A percentile compares a stretch with the other conserved stretches of the same genome.
These are phyloP conservation scores for Yponomeuta evonymella DNA, from an alignment of 2,888 invertebrate species.

Conservation along the genomic window DNA sequence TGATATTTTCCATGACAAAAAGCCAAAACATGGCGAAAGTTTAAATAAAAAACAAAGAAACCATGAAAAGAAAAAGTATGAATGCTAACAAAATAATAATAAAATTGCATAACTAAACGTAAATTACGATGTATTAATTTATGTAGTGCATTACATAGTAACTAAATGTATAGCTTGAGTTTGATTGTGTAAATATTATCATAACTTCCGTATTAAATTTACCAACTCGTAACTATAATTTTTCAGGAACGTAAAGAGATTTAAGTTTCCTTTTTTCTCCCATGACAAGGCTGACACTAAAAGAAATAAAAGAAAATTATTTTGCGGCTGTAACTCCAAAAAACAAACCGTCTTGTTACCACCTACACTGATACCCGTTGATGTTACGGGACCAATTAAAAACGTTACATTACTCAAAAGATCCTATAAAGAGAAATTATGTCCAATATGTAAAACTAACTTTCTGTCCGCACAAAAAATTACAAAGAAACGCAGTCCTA, in stretches of 20 bases:
- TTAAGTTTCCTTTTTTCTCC: constrained; percentile 15
- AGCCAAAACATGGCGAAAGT: background rate
- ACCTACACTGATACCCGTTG: background rate
- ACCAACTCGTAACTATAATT: background rate
- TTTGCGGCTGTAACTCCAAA: background rate
- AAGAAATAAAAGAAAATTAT: background rate
- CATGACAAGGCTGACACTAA: background rate
- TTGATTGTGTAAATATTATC: too few relatives aligned
- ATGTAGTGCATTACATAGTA: too few relatives aligned
- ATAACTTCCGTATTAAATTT: background rate
- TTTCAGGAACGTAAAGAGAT: constrained; percentile 1
- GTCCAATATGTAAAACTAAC: background rate
- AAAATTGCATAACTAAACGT: too few relatives aligned
- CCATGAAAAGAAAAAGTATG: background rate
- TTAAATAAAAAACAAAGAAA: background rate
- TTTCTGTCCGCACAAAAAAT: background rate
- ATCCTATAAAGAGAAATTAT: background rate
- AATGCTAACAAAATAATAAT: too few relatives aligned
- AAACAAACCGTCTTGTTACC: background rate
- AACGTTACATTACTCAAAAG: background rate
- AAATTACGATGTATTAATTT: too few relatives aligned
- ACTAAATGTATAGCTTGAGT: too few relatives aligned
- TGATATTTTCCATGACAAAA: background rate
- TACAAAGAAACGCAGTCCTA: background rate
- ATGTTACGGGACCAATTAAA: background rate